These are phyloP conservation scores for Larimichthys crocea DNA, from an alignment of 2,113 vertebrate genomes.

Conservation along the genomic window DNA sequence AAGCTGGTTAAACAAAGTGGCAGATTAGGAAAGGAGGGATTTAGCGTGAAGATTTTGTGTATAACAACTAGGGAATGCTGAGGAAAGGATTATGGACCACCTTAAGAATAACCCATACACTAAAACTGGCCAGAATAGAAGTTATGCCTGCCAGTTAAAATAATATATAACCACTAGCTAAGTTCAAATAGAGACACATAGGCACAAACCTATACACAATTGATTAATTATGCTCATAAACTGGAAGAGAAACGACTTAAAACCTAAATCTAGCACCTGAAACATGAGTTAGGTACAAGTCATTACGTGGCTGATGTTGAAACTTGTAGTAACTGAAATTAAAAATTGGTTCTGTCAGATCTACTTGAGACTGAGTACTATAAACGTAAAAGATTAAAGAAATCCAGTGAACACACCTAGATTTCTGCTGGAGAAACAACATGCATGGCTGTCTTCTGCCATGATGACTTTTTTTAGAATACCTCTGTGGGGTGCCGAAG, in stretches of 20 bases:
- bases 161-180: not conserved
- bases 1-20: conserved; percentile 71
- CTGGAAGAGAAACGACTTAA: not conserved
- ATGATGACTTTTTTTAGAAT: not conserved
- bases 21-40: conserved; percentile 63
- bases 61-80: conserved; percentile 48
- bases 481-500: not conserved
- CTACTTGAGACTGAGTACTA: not conserved
- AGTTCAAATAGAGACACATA: not conserved
- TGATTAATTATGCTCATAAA: not conserved
- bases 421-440: too few species aligned
- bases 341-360: not conserved
- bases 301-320: not conserved
- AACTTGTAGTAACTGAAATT: too few species aligned
- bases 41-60: conserved; percentile 63
- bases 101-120: conserved; percentile 39
- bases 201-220: not conserved
- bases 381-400: not conserved
- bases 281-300: not conserved
- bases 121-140: conserved; percentile 23
- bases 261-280: not conserved
- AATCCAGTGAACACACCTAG: not conserved
- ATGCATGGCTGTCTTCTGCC: not conserved
- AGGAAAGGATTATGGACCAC: conserved; percentile 54
- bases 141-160: not conserved